phyloP scores from a whole-genome alignment of 2,113 vertebrate genomes.

The Lipotes vexillifer region DNA sequence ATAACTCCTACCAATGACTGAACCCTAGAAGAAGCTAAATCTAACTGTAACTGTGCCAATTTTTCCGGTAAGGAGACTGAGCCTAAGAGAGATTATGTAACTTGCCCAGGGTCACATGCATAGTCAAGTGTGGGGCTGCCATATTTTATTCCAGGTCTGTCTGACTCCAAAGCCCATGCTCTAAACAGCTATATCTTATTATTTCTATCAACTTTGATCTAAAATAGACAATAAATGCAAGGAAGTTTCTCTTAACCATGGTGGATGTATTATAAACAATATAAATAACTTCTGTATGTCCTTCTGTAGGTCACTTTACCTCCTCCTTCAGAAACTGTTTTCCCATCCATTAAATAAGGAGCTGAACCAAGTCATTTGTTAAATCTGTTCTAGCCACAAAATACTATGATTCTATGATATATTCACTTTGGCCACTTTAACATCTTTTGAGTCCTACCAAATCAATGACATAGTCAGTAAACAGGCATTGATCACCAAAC shows the following conservation, averaged over 20 bases:
- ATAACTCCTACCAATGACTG: background rate
- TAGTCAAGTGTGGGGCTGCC: background rate
- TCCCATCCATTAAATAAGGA: background rate
- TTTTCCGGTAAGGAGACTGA: slow-evolving; percentile 15
- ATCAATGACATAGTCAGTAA: background rate
- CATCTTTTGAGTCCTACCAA: background rate
- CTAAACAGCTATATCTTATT: background rate
- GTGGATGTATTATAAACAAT: background rate
- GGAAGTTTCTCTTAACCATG: background rate
- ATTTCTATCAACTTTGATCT: background rate
- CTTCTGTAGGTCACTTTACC: background rate
- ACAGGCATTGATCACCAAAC: background rate
- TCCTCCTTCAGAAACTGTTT: background rate
- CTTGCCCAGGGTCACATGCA: background rate
- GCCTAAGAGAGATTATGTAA: background rate
- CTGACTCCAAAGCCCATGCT: background rate
- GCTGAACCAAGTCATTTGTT: background rate
- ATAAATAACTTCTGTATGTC: background rate
- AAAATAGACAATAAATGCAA: background rate
- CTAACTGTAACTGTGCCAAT: background rate
- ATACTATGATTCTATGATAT: background rate
- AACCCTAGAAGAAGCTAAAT: background rate
- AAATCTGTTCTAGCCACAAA: background rate
- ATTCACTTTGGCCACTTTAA: background rate
- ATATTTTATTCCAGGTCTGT: background rate